A percentile compares a stretch with the other conserved stretches of the same genome.
These are phyloP conservation scores for Manis pentadactyla DNA, from an alignment of 2,797 vertebrate species.

Conservation along the genomic window DNA sequence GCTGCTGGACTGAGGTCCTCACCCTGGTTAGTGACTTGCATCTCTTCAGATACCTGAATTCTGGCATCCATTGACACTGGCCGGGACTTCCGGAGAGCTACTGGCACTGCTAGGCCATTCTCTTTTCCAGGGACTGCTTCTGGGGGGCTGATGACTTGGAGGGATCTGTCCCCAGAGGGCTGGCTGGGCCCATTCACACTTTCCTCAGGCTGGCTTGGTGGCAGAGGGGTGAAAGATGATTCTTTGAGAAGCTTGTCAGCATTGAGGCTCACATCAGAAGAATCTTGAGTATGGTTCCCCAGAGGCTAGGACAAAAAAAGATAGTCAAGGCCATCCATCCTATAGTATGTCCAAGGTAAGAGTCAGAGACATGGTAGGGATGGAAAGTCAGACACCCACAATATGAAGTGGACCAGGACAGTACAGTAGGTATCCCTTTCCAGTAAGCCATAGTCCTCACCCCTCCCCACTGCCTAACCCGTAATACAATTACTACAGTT, in stretches of 20 bases:
- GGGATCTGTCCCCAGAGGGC: constrained; percentile 82
- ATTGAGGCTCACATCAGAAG: constrained; percentile 89
- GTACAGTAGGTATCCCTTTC: accelerated
- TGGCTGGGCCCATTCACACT: constrained; percentile 67
- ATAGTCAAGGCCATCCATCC: neutral
- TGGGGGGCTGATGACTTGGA: constrained; percentile 83
- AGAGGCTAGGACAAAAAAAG: constrained; percentile 84
- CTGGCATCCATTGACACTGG: constrained; percentile 79
- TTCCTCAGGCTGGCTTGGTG: constrained; percentile 78
- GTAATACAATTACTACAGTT: neutral
- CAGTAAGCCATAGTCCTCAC: neutral
- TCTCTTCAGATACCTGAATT: neutral
- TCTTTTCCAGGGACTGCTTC: constrained; percentile 86
- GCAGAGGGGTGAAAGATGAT: neutral
- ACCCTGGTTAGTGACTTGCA: neutral
- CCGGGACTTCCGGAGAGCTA: constrained; percentile 87
- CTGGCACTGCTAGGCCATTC: constrained; percentile 85
- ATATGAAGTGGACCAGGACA: too few relatives aligned
- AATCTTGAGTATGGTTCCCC: constrained; percentile 86
- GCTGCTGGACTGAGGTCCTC: constrained; percentile 46
- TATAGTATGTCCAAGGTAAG: neutral
- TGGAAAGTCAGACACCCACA: neutral
- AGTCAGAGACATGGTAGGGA: neutral
- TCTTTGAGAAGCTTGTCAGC: constrained; percentile 84
- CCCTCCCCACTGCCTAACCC: neutral